phyloP scores from a whole-genome alignment of 2,888 invertebrate species.

The Calameuta idolon region DNA sequence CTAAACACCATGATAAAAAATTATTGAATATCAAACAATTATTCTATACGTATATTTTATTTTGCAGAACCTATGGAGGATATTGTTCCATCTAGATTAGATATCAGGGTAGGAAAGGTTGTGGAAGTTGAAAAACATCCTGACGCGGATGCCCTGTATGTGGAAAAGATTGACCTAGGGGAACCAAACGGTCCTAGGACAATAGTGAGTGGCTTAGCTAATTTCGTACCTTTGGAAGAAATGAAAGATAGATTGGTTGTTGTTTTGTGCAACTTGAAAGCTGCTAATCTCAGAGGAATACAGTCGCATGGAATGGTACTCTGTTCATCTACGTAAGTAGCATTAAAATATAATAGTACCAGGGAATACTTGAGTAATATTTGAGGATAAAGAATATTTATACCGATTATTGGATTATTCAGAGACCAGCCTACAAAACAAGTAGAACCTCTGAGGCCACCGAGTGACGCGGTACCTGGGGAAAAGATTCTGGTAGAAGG shows the following conservation, averaged over 20 bases:
- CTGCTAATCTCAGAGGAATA: conserved; percentile 95
- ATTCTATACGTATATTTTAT: background rate
- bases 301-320: conserved; percentile 94
- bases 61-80: conserved; percentile 14
- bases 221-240: conserved; percentile 89
- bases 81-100: conserved; percentile 70
- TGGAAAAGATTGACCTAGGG: conserved; percentile 93
- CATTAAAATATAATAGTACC: background rate
- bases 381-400: background rate
- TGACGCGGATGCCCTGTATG: conserved; percentile 91
- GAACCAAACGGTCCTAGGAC: conserved; percentile 66
- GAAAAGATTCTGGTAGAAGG: conserved; percentile 88
- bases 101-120: conserved; percentile 90
- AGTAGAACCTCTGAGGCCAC: conserved; percentile 88
- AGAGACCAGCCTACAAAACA: conserved; percentile 70
- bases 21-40: background rate
- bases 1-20: background rate
- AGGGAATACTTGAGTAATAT: background rate
- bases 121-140: conserved; percentile 87
- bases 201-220: conserved; percentile 90
- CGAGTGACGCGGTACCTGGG: conserved; percentile 81
- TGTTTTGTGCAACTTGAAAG: conserved; percentile 95
- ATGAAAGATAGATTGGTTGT: conserved; percentile 91
- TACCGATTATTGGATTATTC: background rate
- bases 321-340: conserved; percentile 82